Base-by-base conservation (phyloP, 2,888 invertebrate genomes). In the Psylliodes chrysocephalus region DNA sequence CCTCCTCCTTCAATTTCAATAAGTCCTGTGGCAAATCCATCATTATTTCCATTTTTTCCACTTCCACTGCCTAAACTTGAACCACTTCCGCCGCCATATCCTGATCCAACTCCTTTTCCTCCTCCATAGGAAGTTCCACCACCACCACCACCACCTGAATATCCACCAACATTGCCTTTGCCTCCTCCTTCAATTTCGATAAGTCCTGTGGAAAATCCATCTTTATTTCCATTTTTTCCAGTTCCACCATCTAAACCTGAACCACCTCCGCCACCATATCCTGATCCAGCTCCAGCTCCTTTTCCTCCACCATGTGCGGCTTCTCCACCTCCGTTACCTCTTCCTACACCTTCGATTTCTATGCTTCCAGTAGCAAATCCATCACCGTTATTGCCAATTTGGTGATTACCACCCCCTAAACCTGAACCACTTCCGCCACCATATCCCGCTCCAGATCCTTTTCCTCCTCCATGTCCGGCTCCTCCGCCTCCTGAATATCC, bases 41-140 rank as follows among this genome's bases (percentile, higher is more conserved):
- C n/a, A n/a, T n/a, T n/a, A n/a, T n/a, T n/a, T n/a, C n/a, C n/a
- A n/a, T n/a, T n/a, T n/a, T n/a, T n/a, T n/a, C n/a, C 42, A 1
- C 52, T 52, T 22, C 22, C 22, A 22, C 22, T 6, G 2, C 22
- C 22, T 22, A 22, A 4, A 4, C 22, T 6, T 22, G 22, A 22
- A 4, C 22, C 22, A 6, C 22, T 22, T 22, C 22, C 22, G 2
- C 22, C 22, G 6, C 22, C 10, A 33, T 33, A 10, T 33, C 8
- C 56, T 51, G 12, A 38, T 38, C 53, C 53, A 12, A 17, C 38
- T 8, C 55, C 55, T 5, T 1, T 14, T 40, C 22, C 12, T 22
- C 55, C 55, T 55, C 42, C 22, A 4, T 4, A 6, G 2, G 3
- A 2, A 4, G 22, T 4, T 6, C 22, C 10, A 8, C n/a, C 10